phyloP scores from a whole-genome alignment of 2,888 invertebrate species.

The Melipona bicolor region DNA sequence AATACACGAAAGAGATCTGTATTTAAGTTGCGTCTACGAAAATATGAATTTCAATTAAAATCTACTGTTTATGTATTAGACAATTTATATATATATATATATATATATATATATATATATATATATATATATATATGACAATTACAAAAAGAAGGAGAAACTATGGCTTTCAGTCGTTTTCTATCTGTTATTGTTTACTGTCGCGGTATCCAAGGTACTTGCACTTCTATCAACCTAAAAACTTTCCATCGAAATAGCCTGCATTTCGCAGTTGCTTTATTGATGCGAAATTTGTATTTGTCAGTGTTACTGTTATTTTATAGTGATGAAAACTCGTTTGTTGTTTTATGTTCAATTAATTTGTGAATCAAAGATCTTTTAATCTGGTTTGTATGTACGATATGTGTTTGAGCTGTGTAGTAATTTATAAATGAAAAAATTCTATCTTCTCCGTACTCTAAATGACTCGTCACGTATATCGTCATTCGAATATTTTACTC shows the following conservation, averaged over 20 bases:
- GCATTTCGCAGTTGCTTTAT: background rate
- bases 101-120: too few species aligned
- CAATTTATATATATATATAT: background rate
- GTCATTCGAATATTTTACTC: background rate
- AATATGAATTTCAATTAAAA: background rate
- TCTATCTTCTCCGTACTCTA: background rate
- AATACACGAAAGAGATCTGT: background rate
- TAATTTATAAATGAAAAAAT: background rate
- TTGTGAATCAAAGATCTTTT: too few species aligned
- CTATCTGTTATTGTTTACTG: background rate
- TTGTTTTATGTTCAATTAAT: background rate
- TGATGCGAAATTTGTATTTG: conserved; percentile 5
- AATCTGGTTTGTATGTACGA: too few species aligned
- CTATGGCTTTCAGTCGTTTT: background rate
- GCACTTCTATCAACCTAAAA: background rate
- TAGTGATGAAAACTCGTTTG: background rate
- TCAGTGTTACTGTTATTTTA: background rate
- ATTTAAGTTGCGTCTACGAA: background rate
- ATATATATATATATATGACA: background rate
- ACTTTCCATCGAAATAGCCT: background rate
- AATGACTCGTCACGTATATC: background rate
- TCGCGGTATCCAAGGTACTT: background rate
- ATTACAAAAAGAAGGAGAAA: background rate
- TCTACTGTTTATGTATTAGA: background rate
- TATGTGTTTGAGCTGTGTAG: background rate